phyloP scores from a whole-genome alignment of 2,113 vertebrate genomes.

The Labrus mixtus region DNA sequence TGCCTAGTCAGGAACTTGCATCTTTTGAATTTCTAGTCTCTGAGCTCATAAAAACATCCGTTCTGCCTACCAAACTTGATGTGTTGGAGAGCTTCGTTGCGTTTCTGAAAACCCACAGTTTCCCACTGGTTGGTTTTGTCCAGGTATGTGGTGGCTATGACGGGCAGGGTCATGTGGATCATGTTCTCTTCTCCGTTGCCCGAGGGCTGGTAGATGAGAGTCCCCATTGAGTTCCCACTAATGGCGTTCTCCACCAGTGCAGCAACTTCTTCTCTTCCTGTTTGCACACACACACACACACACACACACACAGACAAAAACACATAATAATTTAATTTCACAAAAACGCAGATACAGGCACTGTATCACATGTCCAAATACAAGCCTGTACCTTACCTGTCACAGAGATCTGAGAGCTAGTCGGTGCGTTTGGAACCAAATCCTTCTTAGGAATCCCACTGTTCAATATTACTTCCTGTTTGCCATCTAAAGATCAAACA shows the following conservation, averaged over 20 bases:
- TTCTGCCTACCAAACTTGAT: constrained; percentile 68
- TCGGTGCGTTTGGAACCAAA: constrained; percentile 66
- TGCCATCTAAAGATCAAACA: constrained; percentile 43
- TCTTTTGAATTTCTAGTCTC: background rate
- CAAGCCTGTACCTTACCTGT: constrained; percentile 69
- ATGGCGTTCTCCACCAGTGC: constrained; percentile 63
- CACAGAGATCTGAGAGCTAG: constrained; percentile 75
- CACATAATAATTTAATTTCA: too few relatives aligned
- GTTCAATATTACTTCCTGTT: constrained; percentile 60
- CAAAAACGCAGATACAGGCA: too few relatives aligned
- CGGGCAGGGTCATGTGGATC: constrained; percentile 58
- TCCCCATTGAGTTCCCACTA: constrained; percentile 45
- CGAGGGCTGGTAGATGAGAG: constrained; percentile 42
- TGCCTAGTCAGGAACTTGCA: background rate
- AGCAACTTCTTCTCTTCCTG: constrained; percentile 43
- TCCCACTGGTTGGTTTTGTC: constrained; percentile 82
- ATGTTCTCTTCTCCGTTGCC: constrained; percentile 83
- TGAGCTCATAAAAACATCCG: background rate
- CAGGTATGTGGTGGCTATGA: constrained; percentile 80
- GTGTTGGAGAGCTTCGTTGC: constrained; percentile 57
- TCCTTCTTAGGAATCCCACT: constrained; percentile 43
- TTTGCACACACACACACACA: background rate
- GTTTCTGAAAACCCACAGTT: constrained; percentile 60
- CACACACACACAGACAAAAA: background rate
- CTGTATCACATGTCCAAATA: background rate